Conservation (phyloP, 2,888 invertebrate genomes). For the Pseudeuparius sepicola region DNA sequence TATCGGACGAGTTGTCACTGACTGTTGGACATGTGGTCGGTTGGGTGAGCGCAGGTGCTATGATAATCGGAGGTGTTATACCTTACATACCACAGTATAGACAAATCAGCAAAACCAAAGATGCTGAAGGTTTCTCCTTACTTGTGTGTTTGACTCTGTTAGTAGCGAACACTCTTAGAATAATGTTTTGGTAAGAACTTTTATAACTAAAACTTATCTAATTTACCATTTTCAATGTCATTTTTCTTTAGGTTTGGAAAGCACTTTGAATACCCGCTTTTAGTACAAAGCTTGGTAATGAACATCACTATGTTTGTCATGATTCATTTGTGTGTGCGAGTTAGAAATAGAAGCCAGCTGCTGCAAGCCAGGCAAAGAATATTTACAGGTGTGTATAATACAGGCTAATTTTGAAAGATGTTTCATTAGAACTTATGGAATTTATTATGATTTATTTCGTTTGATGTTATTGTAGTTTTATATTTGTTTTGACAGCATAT, state of each 20-base stretch:
- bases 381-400: conserved; percentile 62
- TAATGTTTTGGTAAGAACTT: conserved; percentile 86
- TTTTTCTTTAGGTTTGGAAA: conserved; percentile 82
- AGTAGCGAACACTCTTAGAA: conserved; percentile 91
- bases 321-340: conserved; percentile 85
- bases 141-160: conserved; percentile 93
- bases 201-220: conserved; percentile 8
- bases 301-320: conserved; percentile 91
- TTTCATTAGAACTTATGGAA: neutral
- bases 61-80: conserved; percentile 91
- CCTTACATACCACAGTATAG: conserved; percentile 95
- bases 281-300: conserved; percentile 97
- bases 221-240: conserved; percentile 1
- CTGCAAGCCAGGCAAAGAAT: conserved; percentile 65
- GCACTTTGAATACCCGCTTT: conserved; percentile 87
- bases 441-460: neutral
- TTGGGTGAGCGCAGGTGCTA: conserved; percentile 75
- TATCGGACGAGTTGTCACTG: conserved; percentile 62
- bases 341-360: conserved; percentile 72
- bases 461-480: no score
- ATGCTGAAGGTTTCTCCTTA: conserved; percentile 94
- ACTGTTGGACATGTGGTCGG: conserved; percentile 67
- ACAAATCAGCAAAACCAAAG: conserved; percentile 82
- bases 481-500: conserved; percentile 38
- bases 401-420: neutral